These are phyloP conservation scores for Urechis unicinctus DNA, from an alignment of 2,888 invertebrate genomes.

Conservation along the genomic window DNA sequence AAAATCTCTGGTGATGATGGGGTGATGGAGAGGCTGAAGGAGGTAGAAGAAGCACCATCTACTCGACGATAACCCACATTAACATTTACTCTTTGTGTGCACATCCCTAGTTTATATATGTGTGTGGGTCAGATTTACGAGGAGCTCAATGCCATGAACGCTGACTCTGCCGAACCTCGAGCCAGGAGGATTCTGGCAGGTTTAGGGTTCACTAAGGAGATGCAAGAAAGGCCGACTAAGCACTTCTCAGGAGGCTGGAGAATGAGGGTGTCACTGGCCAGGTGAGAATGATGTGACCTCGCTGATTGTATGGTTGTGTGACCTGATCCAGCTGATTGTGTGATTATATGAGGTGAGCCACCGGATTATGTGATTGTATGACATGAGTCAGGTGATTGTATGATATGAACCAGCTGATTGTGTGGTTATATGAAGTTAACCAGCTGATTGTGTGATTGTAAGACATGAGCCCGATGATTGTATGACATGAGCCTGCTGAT, in stretches of 20 bases:
- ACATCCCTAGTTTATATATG: not conserved
- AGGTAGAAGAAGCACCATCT: too few relatives aligned
- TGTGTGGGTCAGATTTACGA: slow-evolving; percentile 75
- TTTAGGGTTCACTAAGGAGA: slow-evolving; percentile 73
- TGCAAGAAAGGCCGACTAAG: slow-evolving; percentile 76
- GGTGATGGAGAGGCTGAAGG: slow-evolving; percentile 62
- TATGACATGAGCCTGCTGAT: too few relatives aligned
- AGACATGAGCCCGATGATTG: too few relatives aligned
- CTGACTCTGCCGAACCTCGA: slow-evolving; percentile 94
- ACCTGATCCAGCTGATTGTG: too few relatives aligned
- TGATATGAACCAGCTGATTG: too few relatives aligned
- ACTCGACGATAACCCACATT: not conserved
- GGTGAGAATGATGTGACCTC: too few relatives aligned
- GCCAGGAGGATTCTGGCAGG: slow-evolving; percentile 94
- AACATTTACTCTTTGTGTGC: not conserved
- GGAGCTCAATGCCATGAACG: slow-evolving; percentile 91
- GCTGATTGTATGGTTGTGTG: too few relatives aligned
- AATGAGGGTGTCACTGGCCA: slow-evolving; percentile 95
- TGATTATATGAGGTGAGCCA: too few relatives aligned
- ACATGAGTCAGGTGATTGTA: too few relatives aligned
- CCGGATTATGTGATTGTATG: too few relatives aligned
- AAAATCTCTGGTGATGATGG: slow-evolving; percentile 60
- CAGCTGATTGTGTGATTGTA: too few relatives aligned
- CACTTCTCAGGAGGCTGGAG: slow-evolving; percentile 83
- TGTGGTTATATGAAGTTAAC: too few relatives aligned